Conservation (phyloP, 2,888 invertebrate genomes). For the Tetanocera ferruginea region DNA sequence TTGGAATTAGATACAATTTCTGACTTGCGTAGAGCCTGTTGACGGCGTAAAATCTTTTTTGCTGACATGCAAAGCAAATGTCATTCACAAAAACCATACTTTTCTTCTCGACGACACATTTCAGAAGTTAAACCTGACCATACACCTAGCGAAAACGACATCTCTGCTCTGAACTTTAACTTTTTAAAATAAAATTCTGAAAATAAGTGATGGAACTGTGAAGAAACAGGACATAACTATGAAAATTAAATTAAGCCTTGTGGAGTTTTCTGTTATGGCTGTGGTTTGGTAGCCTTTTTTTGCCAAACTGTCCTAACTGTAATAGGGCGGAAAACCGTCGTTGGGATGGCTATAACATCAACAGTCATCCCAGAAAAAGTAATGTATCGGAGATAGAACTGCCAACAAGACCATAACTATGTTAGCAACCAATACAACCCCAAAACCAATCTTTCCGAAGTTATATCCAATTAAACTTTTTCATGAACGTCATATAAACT, state of each 20-base stretch:
- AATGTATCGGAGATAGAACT: not conserved
- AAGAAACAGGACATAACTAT: too few species aligned
- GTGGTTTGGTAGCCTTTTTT: too few species aligned
- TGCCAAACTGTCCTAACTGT: too few species aligned
- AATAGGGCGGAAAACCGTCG: conserved; percentile 32
- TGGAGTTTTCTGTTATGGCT: too few species aligned
- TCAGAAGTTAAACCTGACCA: not conserved
- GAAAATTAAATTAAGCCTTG: too few species aligned
- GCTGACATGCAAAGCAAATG: not conserved
- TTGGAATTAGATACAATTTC: not conserved
- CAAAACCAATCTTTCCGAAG: not conserved
- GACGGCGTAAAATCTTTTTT: conserved; percentile 5
- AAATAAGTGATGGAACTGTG: conserved; percentile 29
- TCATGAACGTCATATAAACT: not conserved
- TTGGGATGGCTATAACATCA: conserved; percentile 11
- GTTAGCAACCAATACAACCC: not conserved
- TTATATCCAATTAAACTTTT: conserved; percentile 3
- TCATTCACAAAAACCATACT: not conserved
- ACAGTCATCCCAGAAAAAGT: not conserved
- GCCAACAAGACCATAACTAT: not conserved
- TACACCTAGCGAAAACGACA: not conserved
- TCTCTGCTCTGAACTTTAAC: too few species aligned
- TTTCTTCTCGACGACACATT: not conserved
- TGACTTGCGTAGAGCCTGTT: conserved; percentile 1
- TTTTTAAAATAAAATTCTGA: not conserved